Base-by-base conservation (phyloP, 2,797 vertebrate species). In the Oreochromis grahami region DNA sequence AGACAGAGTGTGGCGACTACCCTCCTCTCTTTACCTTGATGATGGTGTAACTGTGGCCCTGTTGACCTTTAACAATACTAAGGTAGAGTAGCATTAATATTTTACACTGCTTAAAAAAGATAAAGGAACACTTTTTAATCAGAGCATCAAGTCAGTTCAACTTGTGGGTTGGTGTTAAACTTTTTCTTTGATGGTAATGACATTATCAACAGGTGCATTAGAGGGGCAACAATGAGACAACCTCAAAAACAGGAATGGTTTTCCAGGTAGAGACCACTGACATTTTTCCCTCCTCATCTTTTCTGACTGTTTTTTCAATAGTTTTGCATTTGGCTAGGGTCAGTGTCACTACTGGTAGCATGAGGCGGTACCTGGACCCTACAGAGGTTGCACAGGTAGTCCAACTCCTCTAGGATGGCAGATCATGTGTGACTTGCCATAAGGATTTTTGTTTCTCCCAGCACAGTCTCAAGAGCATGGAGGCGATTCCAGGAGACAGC, bases 11-110 rank as follows among this genome's bases (percentile, higher is more conserved):
- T 82, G 79, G 83, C 88, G 84, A 85, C 74, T 83, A 5, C 82
- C 90, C 86, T 80, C 70, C 53, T 80, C 85, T 78, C 70, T 82
- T 77, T 74, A 77, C 87, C 86, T 82, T 43, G 9, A 32, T 76
- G 17, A 79, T 86, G n/a, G 78, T 52, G 2, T 58, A 86, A 63
- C 74, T 79, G 60, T 91, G 68, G 41, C 38, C 86, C 89, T 34
- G 2, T 76, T 72, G 86, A 81, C 79, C 58, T 29, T 38, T 45
- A 58, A 41, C 52, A n/a, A 5, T 29, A 45, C 26, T n/a, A 5
- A 77, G 78, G 32, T 84, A 45, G 68, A 76, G 14, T 8, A 76
- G 19, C 50, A n/a, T 45, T 43, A 36, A 63, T 48, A 4, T 50
- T 72, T 72, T 14, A 65, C 60, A 41, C n/a, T 19, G 24, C 36